Percentiles rank a stretch among this genome's conserved stretches.
phyloP scores from a whole-genome alignment of 2,888 invertebrate genomes.

The Anodontia alba region DNA sequence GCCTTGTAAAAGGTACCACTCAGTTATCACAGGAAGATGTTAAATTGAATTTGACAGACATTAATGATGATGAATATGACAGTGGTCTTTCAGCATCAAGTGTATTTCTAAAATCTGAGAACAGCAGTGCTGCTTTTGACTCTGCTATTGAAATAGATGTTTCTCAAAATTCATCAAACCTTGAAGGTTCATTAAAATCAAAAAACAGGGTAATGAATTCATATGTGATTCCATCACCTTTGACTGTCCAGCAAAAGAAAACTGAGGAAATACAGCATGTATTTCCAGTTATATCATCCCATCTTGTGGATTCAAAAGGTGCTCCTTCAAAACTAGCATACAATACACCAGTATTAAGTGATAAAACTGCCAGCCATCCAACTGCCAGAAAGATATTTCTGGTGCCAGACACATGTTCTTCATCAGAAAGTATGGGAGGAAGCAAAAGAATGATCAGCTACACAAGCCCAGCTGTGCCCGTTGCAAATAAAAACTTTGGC shows the following conservation, averaged over 20 bases:
- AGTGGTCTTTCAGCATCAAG: slow-evolving; percentile 51
- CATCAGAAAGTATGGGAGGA: slow-evolving; percentile 13
- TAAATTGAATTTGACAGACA: slow-evolving; percentile 66
- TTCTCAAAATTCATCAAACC: not conserved
- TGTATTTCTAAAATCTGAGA: slow-evolving; percentile 52
- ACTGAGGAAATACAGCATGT: slow-evolving; percentile 36
- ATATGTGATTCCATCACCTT: slow-evolving; percentile 45
- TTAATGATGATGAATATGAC: slow-evolving; percentile 68
- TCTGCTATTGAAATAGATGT: slow-evolving; percentile 52
- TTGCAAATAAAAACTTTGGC: slow-evolving; percentile 27
- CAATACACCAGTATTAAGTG: slow-evolving; percentile 29
- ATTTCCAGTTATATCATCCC: slow-evolving; percentile 49
- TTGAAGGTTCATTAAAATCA: not conserved
- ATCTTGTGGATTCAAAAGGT: slow-evolving; percentile 24
- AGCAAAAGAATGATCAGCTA: slow-evolving; percentile 42
- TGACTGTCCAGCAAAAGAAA: slow-evolving; percentile 25
- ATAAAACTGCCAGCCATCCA: slow-evolving; percentile 34
- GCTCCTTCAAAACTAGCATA: slow-evolving; percentile 33
- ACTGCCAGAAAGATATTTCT: slow-evolving; percentile 54
- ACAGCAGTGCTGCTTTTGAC: slow-evolving; percentile 28
- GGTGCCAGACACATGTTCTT: slow-evolving; percentile 35
- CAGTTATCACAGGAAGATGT: slow-evolving; percentile 53
- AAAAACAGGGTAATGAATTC: slow-evolving; percentile 43
- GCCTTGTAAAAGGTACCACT: not conserved
- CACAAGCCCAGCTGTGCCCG: slow-evolving; percentile 55